Conservation (phyloP, 1,140 invertebrate species). For the Brachionus paranguensis region DNA sequence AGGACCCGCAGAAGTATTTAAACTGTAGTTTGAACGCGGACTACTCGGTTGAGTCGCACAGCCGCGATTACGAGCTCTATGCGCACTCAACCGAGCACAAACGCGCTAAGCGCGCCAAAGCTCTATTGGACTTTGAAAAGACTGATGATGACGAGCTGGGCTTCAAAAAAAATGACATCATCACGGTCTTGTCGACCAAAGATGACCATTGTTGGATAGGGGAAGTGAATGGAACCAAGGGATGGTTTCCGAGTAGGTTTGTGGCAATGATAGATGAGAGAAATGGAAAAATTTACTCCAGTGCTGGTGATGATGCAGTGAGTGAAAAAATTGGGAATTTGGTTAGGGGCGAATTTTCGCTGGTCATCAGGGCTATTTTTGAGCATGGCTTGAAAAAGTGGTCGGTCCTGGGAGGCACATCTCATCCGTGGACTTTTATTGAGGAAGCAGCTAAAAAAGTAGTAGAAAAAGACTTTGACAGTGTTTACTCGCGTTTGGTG, state of each 20-base stretch:
- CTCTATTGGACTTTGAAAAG: conserved; percentile 90
- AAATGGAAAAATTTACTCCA: conserved; percentile 82
- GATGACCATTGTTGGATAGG: conserved; percentile 99
- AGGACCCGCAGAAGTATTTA: conserved; percentile 67
- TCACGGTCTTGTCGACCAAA: conserved; percentile 84
- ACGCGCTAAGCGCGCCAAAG: conserved; percentile 83
- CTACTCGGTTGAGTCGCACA: conserved; percentile 89
- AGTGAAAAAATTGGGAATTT: conserved; percentile 91
- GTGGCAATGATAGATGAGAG: conserved; percentile 92
- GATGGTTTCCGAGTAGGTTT: conserved; percentile 99
- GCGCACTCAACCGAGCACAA: conserved; percentile 62
- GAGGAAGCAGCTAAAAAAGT: conserved; percentile 73
- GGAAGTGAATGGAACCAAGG: conserved; percentile 89
- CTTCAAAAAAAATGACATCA: conserved; percentile 95
- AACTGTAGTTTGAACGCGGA: conserved; percentile 69
- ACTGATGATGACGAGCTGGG: conserved; percentile 97
- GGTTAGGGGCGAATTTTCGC: conserved; percentile 80
- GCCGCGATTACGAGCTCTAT: conserved; percentile 85
- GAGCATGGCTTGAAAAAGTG: conserved; percentile 84
- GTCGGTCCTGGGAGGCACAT: conserved; percentile 66
- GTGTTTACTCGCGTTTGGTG: conserved; percentile 90
- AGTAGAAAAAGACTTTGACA: conserved; percentile 95
- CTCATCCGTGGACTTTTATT: conserved; percentile 92
- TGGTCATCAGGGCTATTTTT: conserved; percentile 85
- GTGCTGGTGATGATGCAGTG: conserved; percentile 91